Conservation (phyloP, 2,797 vertebrate genomes). For the Gastrophryne carolinensis region DNA sequence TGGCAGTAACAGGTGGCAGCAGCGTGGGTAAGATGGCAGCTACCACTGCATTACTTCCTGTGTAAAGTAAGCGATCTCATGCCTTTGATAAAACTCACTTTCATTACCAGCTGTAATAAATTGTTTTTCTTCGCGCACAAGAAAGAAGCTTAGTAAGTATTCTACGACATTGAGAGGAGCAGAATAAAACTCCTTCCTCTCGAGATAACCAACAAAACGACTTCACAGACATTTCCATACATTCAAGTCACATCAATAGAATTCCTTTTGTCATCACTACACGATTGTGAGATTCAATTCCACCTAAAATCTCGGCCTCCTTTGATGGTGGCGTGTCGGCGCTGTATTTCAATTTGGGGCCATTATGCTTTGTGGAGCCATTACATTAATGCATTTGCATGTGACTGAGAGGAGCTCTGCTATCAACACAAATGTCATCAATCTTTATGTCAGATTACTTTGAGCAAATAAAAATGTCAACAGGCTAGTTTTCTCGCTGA, state of each 20-base stretch:
- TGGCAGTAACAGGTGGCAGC: too few relatives aligned
- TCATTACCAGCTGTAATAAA: not conserved
- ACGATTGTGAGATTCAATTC: conserved; percentile 43
- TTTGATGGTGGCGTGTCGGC: conserved; percentile 18
- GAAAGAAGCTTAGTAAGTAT: not conserved
- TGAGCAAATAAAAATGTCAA: conserved; percentile 52
- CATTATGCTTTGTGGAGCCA: conserved; percentile 40
- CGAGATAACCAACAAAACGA: conserved; percentile 56
- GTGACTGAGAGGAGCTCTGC: conserved; percentile 29
- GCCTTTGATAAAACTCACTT: too few relatives aligned
- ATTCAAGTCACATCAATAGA: conserved; percentile 57
- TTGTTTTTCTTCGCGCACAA: not conserved
- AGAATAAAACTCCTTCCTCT: conserved; percentile 51
- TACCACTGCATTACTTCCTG: too few relatives aligned
- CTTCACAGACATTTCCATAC: conserved; percentile 49
- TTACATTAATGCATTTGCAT: conserved; percentile 51
- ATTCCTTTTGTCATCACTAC: conserved; percentile 54
- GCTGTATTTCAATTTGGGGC: conserved; percentile 41
- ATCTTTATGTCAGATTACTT: conserved; percentile 51
- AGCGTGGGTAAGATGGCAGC: too few relatives aligned
- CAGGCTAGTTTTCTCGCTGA: conserved; percentile 39
- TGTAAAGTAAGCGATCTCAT: too few relatives aligned
- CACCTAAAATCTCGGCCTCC: conserved; percentile 43
- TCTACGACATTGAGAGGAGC: conserved; percentile 56
- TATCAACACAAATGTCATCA: conserved; percentile 50